Conservation (phyloP, 2,888 invertebrate species). For the Gisinianus flammeolus region DNA sequence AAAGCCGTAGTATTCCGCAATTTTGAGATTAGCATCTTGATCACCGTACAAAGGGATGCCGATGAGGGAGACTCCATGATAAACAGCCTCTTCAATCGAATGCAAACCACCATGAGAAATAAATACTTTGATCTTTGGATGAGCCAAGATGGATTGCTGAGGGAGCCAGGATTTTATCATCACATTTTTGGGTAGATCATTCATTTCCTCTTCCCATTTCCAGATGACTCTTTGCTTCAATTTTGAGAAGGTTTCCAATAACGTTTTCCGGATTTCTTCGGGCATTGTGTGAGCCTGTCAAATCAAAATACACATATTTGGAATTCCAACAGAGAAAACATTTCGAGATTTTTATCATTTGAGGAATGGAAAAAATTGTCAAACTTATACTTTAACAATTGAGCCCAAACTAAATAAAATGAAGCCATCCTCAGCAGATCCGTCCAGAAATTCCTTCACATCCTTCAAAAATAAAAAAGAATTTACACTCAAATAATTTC, state of each 20-base stretch:
- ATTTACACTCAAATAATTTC: no score
- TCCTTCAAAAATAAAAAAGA: neutral
- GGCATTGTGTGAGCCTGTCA: neutral
- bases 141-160: neutral
- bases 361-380: no score
- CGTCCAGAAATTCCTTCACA: neutral
- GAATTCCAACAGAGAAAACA: no score
- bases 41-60: slow-evolving; percentile 8
- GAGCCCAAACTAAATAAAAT: slow-evolving; percentile 8
- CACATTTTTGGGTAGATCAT: slow-evolving; percentile 3
- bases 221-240: neutral
- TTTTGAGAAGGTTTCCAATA: neutral
- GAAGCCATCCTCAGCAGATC: neutral
- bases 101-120: slow-evolving; percentile 6
- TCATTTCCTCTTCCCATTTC: slow-evolving; percentile 9
- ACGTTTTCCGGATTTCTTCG: neutral
- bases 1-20: neutral
- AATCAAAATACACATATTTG: no score
- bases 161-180: neutral
- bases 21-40: neutral
- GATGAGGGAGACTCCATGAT: neutral
- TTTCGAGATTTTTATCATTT: no score
- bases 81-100: neutral
- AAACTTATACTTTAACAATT: neutral
- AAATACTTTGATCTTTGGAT: neutral